phyloP scores from a whole-genome alignment of 2,113 vertebrate genomes.

The Antechinus flavipes region DNA sequence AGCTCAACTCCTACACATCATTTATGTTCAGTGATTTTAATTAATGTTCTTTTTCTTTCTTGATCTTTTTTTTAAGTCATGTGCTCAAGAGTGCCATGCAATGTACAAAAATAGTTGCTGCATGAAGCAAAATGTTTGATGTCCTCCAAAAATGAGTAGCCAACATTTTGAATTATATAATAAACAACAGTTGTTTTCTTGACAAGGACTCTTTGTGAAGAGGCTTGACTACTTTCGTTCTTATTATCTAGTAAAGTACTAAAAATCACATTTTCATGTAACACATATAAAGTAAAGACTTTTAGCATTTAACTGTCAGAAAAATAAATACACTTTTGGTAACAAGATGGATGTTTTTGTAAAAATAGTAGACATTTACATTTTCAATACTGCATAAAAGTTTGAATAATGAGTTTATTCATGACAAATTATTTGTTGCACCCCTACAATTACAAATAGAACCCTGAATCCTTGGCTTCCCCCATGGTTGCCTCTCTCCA shows the following conservation, averaged over 20 bases:
- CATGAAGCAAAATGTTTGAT: neutral
- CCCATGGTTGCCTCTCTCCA: neutral
- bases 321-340: neutral
- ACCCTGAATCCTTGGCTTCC: neutral
- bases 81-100: neutral
- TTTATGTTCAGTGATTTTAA: conserved; percentile 13
- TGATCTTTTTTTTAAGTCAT: conserved; percentile 4
- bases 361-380: neutral
- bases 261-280: neutral
- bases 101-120: neutral
- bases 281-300: neutral
- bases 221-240: neutral
- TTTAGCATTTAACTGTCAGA: neutral
- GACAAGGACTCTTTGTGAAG: neutral
- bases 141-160: neutral
- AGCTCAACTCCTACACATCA: conserved; percentile 3
- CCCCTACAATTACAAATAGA: neutral
- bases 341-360: neutral
- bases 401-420: neutral
- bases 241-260: neutral
- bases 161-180: neutral
- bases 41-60: conserved; percentile 11
- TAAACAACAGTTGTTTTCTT: neutral
- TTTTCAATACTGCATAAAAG: neutral
- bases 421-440: neutral